A percentile compares a stretch with the other conserved stretches of the same genome.
phyloP scores from a whole-genome alignment of 1,140 invertebrate genomes.

The Antheraea pernyi region DNA sequence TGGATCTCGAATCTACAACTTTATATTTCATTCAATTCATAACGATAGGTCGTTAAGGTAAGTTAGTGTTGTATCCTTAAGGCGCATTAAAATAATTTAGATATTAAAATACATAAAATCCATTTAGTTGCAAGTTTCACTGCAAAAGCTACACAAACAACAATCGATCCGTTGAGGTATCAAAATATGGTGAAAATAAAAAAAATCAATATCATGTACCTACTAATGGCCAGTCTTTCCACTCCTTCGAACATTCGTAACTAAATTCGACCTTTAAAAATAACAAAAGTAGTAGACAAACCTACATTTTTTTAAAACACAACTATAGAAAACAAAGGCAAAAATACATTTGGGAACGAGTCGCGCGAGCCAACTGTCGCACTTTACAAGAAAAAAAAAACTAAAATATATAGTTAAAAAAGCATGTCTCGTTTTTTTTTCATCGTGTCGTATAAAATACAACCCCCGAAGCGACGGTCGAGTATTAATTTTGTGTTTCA shows the following conservation, averaged over 20 bases:
- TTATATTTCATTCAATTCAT: too few species aligned
- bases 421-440: slow-evolving; percentile 54
- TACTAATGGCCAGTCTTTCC: neutral
- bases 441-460: slow-evolving; percentile 52
- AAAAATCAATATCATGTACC: too few species aligned
- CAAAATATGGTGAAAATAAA: too few species aligned
- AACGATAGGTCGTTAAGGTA: too few species aligned
- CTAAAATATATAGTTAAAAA: slow-evolving; percentile 57
- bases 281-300: slow-evolving; percentile 31
- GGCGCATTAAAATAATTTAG: too few species aligned
- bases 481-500: slow-evolving; percentile 70
- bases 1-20: too few species aligned
- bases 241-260: neutral
- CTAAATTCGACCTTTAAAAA: slow-evolving; percentile 55
- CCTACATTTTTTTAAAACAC: slow-evolving; percentile 19
- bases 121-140: too few species aligned
- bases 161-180: too few species aligned
- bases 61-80: too few species aligned
- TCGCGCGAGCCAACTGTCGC: neutral
- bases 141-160: too few species aligned
- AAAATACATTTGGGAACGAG: neutral
- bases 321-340: slow-evolving; percentile 26
- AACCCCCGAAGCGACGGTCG: slow-evolving; percentile 47
- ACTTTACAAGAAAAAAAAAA: neutral
- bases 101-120: too few species aligned